Base-by-base conservation (phyloP, 1,140 invertebrate species). In the Sinella curviseta region DNA sequence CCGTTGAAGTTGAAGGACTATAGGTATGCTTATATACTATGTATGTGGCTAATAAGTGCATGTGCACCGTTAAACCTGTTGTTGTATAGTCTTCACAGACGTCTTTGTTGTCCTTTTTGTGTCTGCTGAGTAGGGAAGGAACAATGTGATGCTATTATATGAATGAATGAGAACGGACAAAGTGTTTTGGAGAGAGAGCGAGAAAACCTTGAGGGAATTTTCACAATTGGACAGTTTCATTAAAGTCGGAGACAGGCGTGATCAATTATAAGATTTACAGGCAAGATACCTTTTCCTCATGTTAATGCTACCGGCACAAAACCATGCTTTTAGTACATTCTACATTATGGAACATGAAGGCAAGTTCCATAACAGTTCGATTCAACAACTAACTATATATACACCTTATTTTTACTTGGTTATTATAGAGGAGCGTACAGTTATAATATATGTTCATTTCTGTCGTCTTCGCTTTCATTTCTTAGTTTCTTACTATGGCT, bases 191-290 rank as follows among this genome's bases (percentile, higher is more conserved):
- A 26, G 20, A 48, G 20, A n/a, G 57, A n/a, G 12, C 8, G 31
- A 31, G n/a, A 75, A 75, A 75, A 75, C 34, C 74, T 75, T 24
- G 20, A 35, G 77, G 77, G 80, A 78, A 78, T 78, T 81, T 81
- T 78, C 76, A 81, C 80, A 78, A 78, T 81, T 55, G 80, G 80
- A 77, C 77, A 78, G 70, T 81, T 81, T 81, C 77, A 81, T 77
- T 78, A 78, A 78, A 78, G 36, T 74, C 67, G 70, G 57, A 78
- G 77, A 78, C 77, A 78, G 73, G 67, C 77, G 77, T 78, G 77
- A 78, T 78, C 77, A 78, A 78, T 78, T 78, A 78, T 78, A 78
- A 78, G 77, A 78, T 78, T 78, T 78, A 78, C 77, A 74, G 34
- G 65, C 34, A 26, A 74, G 70, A 74, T 78, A 74, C 67, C 65